Base-by-base conservation (phyloP, 2,888 invertebrate species). In the Drosophila borborema region DNA sequence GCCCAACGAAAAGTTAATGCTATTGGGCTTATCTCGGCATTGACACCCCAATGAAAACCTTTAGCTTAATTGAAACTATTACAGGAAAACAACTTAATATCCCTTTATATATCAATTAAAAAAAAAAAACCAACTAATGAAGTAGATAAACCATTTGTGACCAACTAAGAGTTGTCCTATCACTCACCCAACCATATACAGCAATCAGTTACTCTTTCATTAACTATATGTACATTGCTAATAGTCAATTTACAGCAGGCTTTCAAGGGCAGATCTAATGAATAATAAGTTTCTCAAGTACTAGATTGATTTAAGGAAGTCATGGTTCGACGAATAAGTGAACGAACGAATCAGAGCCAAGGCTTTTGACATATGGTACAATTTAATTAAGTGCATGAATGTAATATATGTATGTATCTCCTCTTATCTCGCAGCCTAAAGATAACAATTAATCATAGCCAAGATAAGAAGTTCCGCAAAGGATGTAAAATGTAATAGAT, bases 281-380 rank as follows among this genome's bases (percentile, higher is more conserved):
- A 73, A 76, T 2, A 31, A 65, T 0, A 92, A 93, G 63, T 89
- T 92, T 51, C 63, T 93, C 3, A 69, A 75, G 6, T 74, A 82
- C 58, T 78, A 92, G 20, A 91, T 91, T 0, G 93, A 92, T 7
- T 78, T 85, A 1, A 90, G 77, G 56, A 92, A 89, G 65, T 90
- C 82, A n/a, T 28, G 76, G 16, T 40, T 38, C 34, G 92, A 90
- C 73, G 91, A 92, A 92, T 93, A 83, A 86, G 92, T 91, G 12
- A 51, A 7, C 16, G 4, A 28, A 6, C 7, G 6, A 18, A 49
- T 43, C 16, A 20, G n/a, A 46, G 18, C 12, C 54, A 23, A 36
- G 53, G 3, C n/a, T 20, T 7, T 28, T 48, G 5, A 10, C 9
- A 48, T 10, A 28, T 48, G 16, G 23, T 4, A 16, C 6, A 40